Evolutionary conservation across 2,888 invertebrate genomes (phyloP), one percentile per base, ranked within the genome.

Genomic region (Meganola albula): DNA sequence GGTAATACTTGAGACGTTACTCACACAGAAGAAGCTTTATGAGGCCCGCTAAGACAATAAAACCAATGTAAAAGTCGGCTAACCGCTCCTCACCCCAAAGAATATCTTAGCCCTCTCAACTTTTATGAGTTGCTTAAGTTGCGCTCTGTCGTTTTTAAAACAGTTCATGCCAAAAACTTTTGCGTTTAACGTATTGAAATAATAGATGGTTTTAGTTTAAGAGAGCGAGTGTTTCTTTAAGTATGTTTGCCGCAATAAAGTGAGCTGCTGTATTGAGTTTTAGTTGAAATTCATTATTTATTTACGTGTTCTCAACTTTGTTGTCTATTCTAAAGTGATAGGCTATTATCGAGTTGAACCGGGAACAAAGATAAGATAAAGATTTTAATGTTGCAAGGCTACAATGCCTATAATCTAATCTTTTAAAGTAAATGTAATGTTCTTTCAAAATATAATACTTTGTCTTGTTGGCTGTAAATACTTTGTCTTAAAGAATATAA

Each of bases 51-150:
- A 57, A 64, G 68, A 79, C 74, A 82, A 82, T 82, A 83, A 83
- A 83, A 79, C 74, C 77, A 69, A 69, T 76, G 77, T 82, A 76
- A 82, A 83, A 80, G 73, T 75, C 74, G 70, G 72, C 61, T 75
- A 79, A 79, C 78, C 74, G 67, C 71, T 73, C 48, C 59, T 68
- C 63, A 57, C 63, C 38, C 58, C 58, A 60, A 65, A 69, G 49
- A 73, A 69, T 67, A 68, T 64, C 64, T 60, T 55, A 51, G 59
- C 69, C 69, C 68, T 73, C 66, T 60, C 58, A 58, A 57, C 61
- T 71, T 78, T 78, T 76, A 79, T 71, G 74, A 74, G 67, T 69
- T 66, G 60, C 72, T 68, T 73, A 73, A 68, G 60, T 60, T 61
- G 59, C 58, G 51, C 57, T 63, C 62, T 68, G 57, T 58, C 58